phyloP scores from a whole-genome alignment of 2,797 vertebrate genomes.

The Falco columbarius region DNA sequence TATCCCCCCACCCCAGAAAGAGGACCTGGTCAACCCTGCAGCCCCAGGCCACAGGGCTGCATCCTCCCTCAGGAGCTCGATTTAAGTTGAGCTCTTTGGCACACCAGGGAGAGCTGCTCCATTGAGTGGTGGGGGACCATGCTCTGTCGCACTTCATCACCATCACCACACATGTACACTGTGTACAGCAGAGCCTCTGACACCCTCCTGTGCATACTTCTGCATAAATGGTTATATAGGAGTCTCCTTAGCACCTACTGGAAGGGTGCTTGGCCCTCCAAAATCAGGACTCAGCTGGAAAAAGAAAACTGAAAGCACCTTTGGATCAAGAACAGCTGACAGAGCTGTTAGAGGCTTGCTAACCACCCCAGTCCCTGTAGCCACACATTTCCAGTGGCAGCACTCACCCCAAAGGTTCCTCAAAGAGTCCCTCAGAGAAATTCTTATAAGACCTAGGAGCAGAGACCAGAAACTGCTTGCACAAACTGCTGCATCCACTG shows the following conservation, averaged over 20 bases:
- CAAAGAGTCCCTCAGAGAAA: neutral
- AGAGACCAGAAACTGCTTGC: neutral
- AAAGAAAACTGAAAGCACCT: neutral
- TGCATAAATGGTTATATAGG: neutral
- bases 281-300: neutral
- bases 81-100: neutral
- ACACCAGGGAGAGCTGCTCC: neutral
- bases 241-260: neutral
- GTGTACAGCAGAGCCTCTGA: neutral
- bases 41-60: neutral
- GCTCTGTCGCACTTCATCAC: neutral
- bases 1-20: rapidly evolving
- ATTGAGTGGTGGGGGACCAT: neutral
- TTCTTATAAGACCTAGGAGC: neutral
- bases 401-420: neutral
- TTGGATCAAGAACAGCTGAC: neutral
- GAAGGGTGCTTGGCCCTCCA: neutral
- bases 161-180: neutral
- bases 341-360: neutral
- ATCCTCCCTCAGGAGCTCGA: neutral
- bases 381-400: neutral
- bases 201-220: neutral
- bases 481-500: neutral
- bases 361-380: neutral
- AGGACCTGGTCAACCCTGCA: neutral